Conservation (phyloP, 2,888 invertebrate genomes). For the Lepidochrysops patricia region DNA sequence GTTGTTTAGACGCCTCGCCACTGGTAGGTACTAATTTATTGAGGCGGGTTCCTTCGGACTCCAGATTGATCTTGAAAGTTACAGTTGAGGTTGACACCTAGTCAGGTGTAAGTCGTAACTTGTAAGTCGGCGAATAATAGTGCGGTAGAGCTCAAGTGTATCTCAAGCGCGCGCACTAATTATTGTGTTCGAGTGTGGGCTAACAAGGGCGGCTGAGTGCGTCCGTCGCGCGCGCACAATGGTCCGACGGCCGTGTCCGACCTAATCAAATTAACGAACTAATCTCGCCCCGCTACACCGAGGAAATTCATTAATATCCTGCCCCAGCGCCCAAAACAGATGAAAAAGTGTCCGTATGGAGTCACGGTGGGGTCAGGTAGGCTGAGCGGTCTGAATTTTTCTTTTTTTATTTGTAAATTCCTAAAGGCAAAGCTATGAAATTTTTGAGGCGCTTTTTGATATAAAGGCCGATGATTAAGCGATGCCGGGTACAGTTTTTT, state of each 20-base stretch:
- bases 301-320: slow-evolving; percentile 84
- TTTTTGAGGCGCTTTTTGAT: slow-evolving; percentile 23
- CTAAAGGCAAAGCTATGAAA: slow-evolving; percentile 28
- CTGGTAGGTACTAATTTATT: too few relatives aligned
- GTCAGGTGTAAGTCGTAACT: not conserved
- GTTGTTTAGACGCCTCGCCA: too few relatives aligned
- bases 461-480: slow-evolving; percentile 15
- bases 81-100: not conserved
- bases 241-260: slow-evolving; percentile 38
- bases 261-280: slow-evolving; percentile 79
- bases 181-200: slow-evolving; percentile 23
- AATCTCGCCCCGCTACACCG: slow-evolving; percentile 77
- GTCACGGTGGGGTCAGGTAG: slow-evolving; percentile 22
- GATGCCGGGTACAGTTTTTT: slow-evolving; percentile 10
- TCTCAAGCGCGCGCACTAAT: slow-evolving; percentile 28
- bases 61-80: not conserved
- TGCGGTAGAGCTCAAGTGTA: slow-evolving; percentile 17
- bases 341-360: slow-evolving; percentile 42
- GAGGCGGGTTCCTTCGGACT: slow-evolving; percentile 19
- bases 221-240: slow-evolving; percentile 26
- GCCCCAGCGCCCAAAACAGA: slow-evolving; percentile 42
- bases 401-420: slow-evolving; percentile 30
- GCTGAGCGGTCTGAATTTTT: slow-evolving; percentile 23
- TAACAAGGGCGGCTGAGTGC: slow-evolving; percentile 22
- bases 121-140: too few relatives aligned